Conservation (phyloP, 2,113 vertebrate genomes). For the Otolemur garnettii region DNA sequence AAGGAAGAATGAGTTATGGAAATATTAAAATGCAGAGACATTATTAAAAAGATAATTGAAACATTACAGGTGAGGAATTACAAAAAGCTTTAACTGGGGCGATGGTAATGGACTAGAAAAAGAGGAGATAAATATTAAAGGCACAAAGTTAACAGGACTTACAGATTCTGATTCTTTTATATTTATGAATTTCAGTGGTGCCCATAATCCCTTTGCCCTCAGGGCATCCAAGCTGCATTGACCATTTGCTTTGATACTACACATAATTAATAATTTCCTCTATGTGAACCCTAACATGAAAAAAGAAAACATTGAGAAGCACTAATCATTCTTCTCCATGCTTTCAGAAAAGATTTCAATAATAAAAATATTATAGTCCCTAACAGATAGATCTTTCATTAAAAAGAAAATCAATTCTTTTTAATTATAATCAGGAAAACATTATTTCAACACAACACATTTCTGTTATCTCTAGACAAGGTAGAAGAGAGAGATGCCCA, state of each 20-base stretch:
- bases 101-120: slow-evolving; percentile 55
- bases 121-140: slow-evolving; percentile 78
- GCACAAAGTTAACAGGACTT: not conserved
- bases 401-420: slow-evolving; percentile 20
- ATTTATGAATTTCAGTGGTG: not conserved
- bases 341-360: not conserved
- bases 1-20: slow-evolving; percentile 61
- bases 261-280: not conserved
- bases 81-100: slow-evolving; percentile 58
- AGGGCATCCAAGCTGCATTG: not conserved
- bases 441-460: not conserved
- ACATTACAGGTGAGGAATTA: slow-evolving; percentile 68
- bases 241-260: not conserved
- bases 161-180: slow-evolving; percentile 26
- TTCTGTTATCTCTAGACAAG: not conserved
- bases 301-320: not conserved
- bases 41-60: slow-evolving; percentile 78
- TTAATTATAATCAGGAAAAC: not conserved
- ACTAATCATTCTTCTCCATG: not conserved
- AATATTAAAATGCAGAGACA: slow-evolving; percentile 62
- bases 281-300: not conserved
- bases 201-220: not conserved
- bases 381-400: slow-evolving; percentile 38
- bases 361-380: not conserved
- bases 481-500: not conserved